Base-by-base conservation (phyloP, 1,140 invertebrate genomes). In the Hesperophylax magnus region DNA sequence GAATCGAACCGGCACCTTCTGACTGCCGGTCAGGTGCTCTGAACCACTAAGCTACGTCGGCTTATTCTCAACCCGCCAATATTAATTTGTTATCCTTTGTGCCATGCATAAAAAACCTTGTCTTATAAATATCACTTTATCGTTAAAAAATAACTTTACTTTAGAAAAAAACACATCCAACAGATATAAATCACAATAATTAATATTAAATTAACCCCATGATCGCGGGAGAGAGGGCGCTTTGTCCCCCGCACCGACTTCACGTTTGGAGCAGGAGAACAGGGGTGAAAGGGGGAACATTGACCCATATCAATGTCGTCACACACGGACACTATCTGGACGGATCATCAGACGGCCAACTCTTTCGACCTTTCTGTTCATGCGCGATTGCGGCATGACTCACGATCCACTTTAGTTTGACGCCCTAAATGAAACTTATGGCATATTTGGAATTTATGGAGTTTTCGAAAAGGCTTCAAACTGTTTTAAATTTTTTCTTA, bases 241-340 rank as follows among this genome's bases (percentile, higher is more conserved):
- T 56, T 54, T 54, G 17, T 53, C 27, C 47, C 52, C 9, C 20
- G 47, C 15, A 52, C 20, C 27, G 52, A 72, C 69, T 72, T 72
- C 69, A 56, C 56, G 20, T 27, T 24, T 11, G 20, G 69, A 15
- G 69, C 3, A 20, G 47, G 18, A 22, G 39, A 72, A 72, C 47
- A 53, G 1, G 27, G 11, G 31, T 31, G 27, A 52, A 31, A 72
- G 39, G 69, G 69, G 69, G 69, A 27, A 54, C 11, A 56, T 56
- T 22, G 27, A 72, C 69, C 69, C 69, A 15, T 56, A 72, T 72
- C 69, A 72, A 72, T 72, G 69, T 72, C 69, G 69, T 72, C 69
- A 72, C 69, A 72, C 69, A 72, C n/a, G 69, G 69, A 72, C 69
- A 54, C 69, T 72, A 72, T 72, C 69, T 72, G 24, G 69, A 72